Evolutionary conservation across 2,888 invertebrate species (phyloP), one percentile per base, ranked within the genome.

Genomic region (Meiosimyza platycephala): DNA sequence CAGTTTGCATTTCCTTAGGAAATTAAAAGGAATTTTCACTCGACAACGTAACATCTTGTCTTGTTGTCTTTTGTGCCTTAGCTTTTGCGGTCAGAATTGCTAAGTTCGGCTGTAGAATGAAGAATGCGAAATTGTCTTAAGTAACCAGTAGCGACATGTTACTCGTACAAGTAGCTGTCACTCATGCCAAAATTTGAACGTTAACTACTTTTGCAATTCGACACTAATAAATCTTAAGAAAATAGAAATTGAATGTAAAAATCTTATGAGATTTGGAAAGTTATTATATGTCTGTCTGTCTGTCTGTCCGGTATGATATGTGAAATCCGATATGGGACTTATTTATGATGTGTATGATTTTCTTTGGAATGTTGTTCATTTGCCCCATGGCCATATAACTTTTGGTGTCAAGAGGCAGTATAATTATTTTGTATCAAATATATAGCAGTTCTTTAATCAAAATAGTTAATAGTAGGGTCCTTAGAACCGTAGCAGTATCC

Each of bases 171-270:
- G 7, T 3, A 22, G 12, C 3, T 6, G 9, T 59, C 28, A 33
- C 33, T n/a, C 22, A 6, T 40, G 1, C 40, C 40, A 33, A 57
- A 2, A 22, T 40, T 12, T 33, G n/a, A 5, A 33, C n/a, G n/a
- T 47, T 47, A 33, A 47, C 4, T 48, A 18, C 18, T 16, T 33
- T 62, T 15, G 47, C 67, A 57, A 57, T 13, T 54, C 54, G 51
- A 22, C 69, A 55, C 60, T 52, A 60, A 69, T 69, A 69, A 69
- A 69, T 69, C 52, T 62, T 51, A 40, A 60, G 62, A 51, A 60
- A 69, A n/a, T 69, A 18, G n/a, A 66, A 40, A 40, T 40, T 9
- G 40, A 40, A 40, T 40, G 40, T 6, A 9, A 6, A 52, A 28
- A 51, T 52, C 50, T 59, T 68, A 22, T 16, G 68, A 47, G 59